Base-by-base conservation (phyloP, 2,113 vertebrate genomes). In the Sylvietta virens region DNA sequence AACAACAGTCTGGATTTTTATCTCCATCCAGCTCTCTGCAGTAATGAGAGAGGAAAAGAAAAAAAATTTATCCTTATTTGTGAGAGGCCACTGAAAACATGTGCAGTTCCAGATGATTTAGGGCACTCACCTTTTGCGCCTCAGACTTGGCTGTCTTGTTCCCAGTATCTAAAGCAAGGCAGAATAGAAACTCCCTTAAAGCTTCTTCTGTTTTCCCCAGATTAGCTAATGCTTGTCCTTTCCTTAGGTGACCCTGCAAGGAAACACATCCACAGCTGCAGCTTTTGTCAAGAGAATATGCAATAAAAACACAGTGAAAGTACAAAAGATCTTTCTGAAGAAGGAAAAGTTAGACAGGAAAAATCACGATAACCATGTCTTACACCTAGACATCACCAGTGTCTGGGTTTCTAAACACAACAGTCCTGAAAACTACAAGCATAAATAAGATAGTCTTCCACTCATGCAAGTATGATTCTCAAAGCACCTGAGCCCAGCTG, bases 141-240 rank as follows among this genome's bases (percentile, higher is more conserved):
- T 99, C 98, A 33, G 88, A 97, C 97, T 98, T 98, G 67, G 98
- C 99, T 2, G 70, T 98, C 96, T 97, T 98, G 82, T 98, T 98
- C 92, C 98, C 98, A n/a, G 97, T 98, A 86, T 99, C 98, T 62
- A 99, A 96, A 88, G 98, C 98, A 73, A 99, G 98, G 97, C 98
- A 99, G 86, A 98, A 97, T 6, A 99, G 97, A 97, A 99, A 99
- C 92, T 99, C 99, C 71, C 97, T 98, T 92, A 99, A 98, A 81
- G 99, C 99, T 93, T 99, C 98, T 72, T 99, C 99, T 35, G 97
- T 97, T 96, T 98, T 98, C 83, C 98, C 98, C 73, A 99, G 89
- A 27, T 98, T 98, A 94, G 98, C 97, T 77, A 99, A 96, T 14
- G 98, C 98, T 97, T 99, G 98, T 15, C 98, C 99, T 97, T 98